These are phyloP conservation scores for Neria commutata DNA, from an alignment of 2,888 invertebrate species.

Conservation along the genomic window DNA sequence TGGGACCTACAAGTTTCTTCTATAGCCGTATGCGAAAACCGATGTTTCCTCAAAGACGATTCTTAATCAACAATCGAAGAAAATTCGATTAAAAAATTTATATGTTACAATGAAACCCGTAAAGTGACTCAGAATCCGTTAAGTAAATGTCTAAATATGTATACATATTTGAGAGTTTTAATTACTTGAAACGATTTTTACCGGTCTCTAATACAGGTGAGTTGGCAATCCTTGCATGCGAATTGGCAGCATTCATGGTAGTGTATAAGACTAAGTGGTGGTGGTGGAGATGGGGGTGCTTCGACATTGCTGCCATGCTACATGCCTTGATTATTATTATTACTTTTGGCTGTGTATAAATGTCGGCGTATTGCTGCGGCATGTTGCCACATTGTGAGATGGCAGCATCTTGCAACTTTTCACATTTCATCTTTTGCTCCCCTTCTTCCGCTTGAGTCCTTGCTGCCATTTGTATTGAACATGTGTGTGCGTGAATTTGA, in stretches of 20 bases:
- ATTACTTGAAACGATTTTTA: too few relatives aligned
- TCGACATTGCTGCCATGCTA: background rate
- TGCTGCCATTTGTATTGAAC: slow-evolving; percentile 23
- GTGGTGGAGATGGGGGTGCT: background rate
- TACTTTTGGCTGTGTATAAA: slow-evolving; percentile 13
- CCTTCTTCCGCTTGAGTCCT: background rate
- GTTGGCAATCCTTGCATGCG: too few relatives aligned
- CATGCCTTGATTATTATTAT: background rate
- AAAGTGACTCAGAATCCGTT: too few relatives aligned
- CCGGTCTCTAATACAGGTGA: too few relatives aligned
- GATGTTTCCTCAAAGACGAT: too few relatives aligned
- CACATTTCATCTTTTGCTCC: slow-evolving; percentile 35
- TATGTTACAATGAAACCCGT: too few relatives aligned
- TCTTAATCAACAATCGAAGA: too few relatives aligned
- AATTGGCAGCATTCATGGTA: background rate
- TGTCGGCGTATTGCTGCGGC: slow-evolving; percentile 18
- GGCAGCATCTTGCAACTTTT: slow-evolving; percentile 44
- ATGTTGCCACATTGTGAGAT: slow-evolving; percentile 25
- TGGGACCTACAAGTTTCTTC: too few relatives aligned
- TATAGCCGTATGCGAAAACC: too few relatives aligned
- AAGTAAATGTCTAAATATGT: too few relatives aligned
- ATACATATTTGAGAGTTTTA: too few relatives aligned
- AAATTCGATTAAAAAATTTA: too few relatives aligned
- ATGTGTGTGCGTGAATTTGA: slow-evolving; percentile 18
- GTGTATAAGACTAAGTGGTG: background rate